Conservation (phyloP, 2,797 vertebrate species). For the Melopsittacus undulatus region DNA sequence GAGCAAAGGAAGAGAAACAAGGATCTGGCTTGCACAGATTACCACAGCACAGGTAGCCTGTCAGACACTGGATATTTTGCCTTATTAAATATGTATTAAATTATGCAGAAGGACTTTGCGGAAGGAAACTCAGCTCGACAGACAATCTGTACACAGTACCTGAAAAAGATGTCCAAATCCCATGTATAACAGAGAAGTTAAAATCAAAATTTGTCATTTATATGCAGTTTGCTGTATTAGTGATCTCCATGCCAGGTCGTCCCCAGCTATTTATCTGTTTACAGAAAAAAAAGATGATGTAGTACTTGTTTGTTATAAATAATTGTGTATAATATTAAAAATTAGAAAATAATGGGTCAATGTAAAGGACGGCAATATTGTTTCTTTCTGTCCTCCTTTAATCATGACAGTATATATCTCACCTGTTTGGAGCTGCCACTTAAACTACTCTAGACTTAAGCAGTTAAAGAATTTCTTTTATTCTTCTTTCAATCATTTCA, state of each 20-base stretch:
- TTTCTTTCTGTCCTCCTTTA: not conserved
- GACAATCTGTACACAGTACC: not conserved
- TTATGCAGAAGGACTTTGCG: not conserved
- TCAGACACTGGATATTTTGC: not conserved
- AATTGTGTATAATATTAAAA: not conserved
- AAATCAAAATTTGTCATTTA: not conserved
- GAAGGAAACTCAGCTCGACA: not conserved
- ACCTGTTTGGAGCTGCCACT: not conserved
- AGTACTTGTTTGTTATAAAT: not conserved
- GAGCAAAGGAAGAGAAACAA: not conserved
- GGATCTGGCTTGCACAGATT: not conserved
- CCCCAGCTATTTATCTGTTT: not conserved
- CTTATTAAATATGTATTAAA: conserved; percentile 20
- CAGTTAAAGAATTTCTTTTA: not conserved
- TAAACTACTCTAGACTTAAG: not conserved
- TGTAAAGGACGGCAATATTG: not conserved
- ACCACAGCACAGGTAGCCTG: not conserved
- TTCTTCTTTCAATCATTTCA: not conserved
- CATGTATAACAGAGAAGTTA: not conserved
- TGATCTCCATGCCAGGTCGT: not conserved
- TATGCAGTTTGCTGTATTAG: not conserved
- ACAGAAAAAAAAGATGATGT: not conserved
- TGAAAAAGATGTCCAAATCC: not conserved
- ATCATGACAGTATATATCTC: accelerated
- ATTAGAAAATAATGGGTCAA: not conserved